Conservation (phyloP, 2,888 invertebrate species). For the Trachelus stipa region DNA sequence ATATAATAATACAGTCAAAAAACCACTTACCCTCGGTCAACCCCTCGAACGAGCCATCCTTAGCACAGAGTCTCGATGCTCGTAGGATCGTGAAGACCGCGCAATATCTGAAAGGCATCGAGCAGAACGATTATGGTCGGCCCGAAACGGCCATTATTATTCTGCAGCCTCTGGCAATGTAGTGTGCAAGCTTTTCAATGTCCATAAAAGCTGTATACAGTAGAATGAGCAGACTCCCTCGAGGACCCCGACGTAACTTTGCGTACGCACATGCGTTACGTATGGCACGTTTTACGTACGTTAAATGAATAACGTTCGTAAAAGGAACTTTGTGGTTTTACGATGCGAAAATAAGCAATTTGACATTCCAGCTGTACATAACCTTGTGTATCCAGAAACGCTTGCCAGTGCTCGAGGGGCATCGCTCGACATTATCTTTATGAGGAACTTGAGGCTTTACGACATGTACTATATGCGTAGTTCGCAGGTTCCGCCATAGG, state of each 20-base stretch:
- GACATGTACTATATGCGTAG: background rate
- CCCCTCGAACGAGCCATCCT: constrained; percentile 76
- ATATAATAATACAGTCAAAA: background rate
- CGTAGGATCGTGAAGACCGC: constrained; percentile 85
- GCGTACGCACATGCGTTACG: background rate
- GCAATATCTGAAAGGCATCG: constrained; percentile 78
- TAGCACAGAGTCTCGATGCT: constrained; percentile 82
- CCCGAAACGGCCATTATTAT: background rate
- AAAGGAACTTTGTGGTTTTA: background rate
- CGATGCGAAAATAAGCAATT: background rate
- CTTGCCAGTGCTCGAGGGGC: background rate
- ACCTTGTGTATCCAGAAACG: background rate
- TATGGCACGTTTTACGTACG: background rate
- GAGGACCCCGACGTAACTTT: background rate
- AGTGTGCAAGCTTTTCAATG: background rate
- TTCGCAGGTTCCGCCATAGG: background rate
- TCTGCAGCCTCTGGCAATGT: background rate
- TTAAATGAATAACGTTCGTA: background rate
- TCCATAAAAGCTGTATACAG: background rate
- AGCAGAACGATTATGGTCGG: background rate
- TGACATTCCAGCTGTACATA: background rate
- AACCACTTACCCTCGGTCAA: constrained; percentile 76
- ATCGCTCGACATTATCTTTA: background rate
- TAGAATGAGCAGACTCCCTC: background rate
- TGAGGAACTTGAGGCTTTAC: background rate